A percentile compares a stretch with the other conserved stretches of the same genome.
Conservation (phyloP, 2,888 invertebrate species). For the Iselma pallidipennis region DNA sequence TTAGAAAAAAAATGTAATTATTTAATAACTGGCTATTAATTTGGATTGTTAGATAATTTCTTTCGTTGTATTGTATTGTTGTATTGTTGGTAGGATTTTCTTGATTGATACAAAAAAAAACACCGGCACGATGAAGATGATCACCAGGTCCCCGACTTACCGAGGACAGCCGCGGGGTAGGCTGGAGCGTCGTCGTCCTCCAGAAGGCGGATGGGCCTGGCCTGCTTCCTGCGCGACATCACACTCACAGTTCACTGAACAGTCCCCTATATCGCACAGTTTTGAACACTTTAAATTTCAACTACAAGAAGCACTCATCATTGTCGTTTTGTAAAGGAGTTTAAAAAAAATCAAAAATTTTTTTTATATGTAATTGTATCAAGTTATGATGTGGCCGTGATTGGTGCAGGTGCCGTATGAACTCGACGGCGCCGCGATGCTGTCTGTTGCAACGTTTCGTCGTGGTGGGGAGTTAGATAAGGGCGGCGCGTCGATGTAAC, state of each 20-base stretch:
- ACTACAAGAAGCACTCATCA: conserved; percentile 34
- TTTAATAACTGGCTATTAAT: background rate
- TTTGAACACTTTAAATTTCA: conserved; percentile 33
- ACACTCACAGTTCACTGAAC: conserved; percentile 47
- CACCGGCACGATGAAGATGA: conserved; percentile 16
- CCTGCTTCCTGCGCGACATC: conserved; percentile 62
- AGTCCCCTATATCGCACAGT: conserved; percentile 23
- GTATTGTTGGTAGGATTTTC: background rate
- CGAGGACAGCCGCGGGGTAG: conserved; percentile 34
- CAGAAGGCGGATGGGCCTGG: conserved; percentile 59
- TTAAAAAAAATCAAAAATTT: background rate
- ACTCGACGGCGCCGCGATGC: conserved; percentile 56
- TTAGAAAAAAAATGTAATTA: background rate
- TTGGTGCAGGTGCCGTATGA: conserved; percentile 52
- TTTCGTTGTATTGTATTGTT: no score
- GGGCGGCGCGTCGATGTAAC: conserved; percentile 54
- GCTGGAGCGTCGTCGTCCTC: conserved; percentile 56
- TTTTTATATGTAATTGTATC: conserved; percentile 10
- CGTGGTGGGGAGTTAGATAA: conserved; percentile 53
- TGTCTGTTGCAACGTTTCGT: conserved; percentile 53
- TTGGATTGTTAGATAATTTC: background rate
- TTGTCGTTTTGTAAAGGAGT: conserved; percentile 10
- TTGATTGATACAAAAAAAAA: background rate
- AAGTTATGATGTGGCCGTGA: conserved; percentile 45
- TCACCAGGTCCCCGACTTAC: conserved; percentile 31